Percentiles rank a stretch among this genome's conserved stretches.
These are phyloP conservation scores for Rhynchonycteris naso DNA, from an alignment of 2,797 vertebrate genomes.

Conservation along the genomic window DNA sequence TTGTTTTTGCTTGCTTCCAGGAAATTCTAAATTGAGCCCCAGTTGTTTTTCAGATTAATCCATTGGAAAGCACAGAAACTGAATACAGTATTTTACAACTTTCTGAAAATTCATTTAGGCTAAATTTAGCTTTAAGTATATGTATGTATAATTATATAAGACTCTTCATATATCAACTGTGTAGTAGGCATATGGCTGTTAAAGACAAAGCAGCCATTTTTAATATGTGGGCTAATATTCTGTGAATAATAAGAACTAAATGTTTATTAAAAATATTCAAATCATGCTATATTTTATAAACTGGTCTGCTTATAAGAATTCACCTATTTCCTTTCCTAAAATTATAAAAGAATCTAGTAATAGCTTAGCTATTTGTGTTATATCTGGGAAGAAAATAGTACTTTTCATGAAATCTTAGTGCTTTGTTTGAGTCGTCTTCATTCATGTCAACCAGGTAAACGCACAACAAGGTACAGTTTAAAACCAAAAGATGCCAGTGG, in stretches of 20 bases:
- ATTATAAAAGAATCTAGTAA: not conserved
- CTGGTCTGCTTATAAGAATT: not conserved
- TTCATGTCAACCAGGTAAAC: conserved; percentile 39
- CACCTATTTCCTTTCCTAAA: conserved; percentile 54
- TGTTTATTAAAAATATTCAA: conserved; percentile 47
- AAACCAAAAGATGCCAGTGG: conserved; percentile 63
- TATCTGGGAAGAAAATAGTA: conserved; percentile 23
- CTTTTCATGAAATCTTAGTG: conserved; percentile 45
- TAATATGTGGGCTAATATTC: conserved; percentile 28
- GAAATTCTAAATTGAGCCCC: conserved; percentile 87
- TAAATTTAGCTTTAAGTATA: conserved; percentile 78
- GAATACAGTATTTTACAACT: conserved; percentile 84
- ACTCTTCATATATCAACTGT: conserved; percentile 64
- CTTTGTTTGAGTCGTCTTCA: conserved; percentile 46
- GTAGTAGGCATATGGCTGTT: conserved; percentile 72
- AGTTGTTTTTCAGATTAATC: conserved; percentile 86
- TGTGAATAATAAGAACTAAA: conserved; percentile 19
- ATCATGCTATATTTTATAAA: conserved; percentile 33
- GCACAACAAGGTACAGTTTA: conserved; percentile 30
- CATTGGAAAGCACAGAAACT: conserved; percentile 82
- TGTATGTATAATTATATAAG: conserved; percentile 80
- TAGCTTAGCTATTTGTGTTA: conserved; percentile 37
- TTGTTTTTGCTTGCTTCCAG: conserved; percentile 85
- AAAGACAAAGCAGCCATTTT: conserved; percentile 63
- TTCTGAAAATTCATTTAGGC: conserved; percentile 85